Conservation (phyloP, 30 jellyfish, hydroid and myxozoan species). For the Hydractinia symbiolongicarpus region DNA sequence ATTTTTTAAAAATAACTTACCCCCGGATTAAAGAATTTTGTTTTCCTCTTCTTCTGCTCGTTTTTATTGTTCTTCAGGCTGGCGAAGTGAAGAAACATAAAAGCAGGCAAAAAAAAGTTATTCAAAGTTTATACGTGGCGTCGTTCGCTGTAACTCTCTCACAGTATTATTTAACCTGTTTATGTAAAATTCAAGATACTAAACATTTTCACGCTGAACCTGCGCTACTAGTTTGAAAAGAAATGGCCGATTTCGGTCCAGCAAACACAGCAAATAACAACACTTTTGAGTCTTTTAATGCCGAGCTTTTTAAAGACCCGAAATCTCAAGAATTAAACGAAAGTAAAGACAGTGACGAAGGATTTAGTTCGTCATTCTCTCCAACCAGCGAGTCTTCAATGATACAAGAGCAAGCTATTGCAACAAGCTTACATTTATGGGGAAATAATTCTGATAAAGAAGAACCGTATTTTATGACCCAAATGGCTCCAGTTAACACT, state of each 20-base stretch:
- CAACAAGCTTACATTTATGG: slow-evolving; percentile 81
- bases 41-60: slow-evolving; percentile 43
- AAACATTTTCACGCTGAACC: not conserved
- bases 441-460: slow-evolving; percentile 70
- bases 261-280: slow-evolving; percentile 78
- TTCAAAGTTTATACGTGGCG: slow-evolving; percentile 30
- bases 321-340: slow-evolving; percentile 81
- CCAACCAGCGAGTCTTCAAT: slow-evolving; percentile 97
- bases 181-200: not conserved
- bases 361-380: slow-evolving; percentile 96
- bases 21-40: slow-evolving; percentile 8
- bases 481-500: slow-evolving; percentile 72
- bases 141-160: not conserved
- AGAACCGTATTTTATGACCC: slow-evolving; percentile 74
- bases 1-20: not conserved
- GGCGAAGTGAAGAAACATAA: not conserved
- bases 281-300: slow-evolving; percentile 75
- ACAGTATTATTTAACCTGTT: no score
- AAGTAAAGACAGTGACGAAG: slow-evolving; percentile 98
- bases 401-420: slow-evolving; percentile 88
- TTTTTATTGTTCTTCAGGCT: slow-evolving; percentile 31
- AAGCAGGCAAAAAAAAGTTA: slow-evolving; percentile 15
- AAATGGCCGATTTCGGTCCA: slow-evolving; percentile 99
- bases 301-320: slow-evolving; percentile 62
- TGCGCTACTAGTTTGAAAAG: not conserved